Percentiles rank a stretch among this genome's conserved stretches.
These are phyloP conservation scores for Trichonephila clavata DNA, from an alignment of 1,140 invertebrate species.

Conservation along the genomic window DNA sequence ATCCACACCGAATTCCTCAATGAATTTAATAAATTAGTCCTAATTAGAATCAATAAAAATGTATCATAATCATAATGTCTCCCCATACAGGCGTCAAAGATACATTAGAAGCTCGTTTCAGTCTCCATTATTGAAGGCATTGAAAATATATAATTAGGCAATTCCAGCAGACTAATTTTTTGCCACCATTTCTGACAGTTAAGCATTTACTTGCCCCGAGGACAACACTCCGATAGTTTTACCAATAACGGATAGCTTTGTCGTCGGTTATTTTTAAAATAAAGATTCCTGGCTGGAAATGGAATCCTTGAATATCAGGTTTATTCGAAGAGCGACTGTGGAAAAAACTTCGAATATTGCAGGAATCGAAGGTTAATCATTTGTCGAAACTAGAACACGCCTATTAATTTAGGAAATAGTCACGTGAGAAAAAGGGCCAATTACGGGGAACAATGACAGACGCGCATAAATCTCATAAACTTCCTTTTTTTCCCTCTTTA, in stretches of 20 bases:
- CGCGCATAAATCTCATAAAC: constrained; percentile 62
- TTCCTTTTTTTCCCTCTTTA: background rate
- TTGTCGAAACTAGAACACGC: constrained; percentile 56
- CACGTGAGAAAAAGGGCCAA: constrained; percentile 64
- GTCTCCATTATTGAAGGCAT: background rate
- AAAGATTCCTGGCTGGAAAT: background rate
- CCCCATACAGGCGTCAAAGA: constrained; percentile 11
- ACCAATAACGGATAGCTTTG: background rate
- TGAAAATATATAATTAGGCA: constrained; percentile 8
- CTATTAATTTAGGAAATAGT: constrained; percentile 49
- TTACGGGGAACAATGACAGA: constrained; percentile 63
- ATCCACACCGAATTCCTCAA: too few species aligned
- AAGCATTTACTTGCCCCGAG: background rate
- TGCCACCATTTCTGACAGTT: background rate
- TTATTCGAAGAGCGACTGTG: background rate
- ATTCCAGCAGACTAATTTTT: constrained; percentile 6
- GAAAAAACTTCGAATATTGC: background rate
- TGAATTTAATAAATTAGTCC: background rate
- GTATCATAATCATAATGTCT: background rate
- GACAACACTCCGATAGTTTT: background rate
- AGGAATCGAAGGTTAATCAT: constrained; percentile 68
- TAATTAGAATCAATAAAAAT: constrained; percentile 13
- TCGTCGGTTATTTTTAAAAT: background rate
- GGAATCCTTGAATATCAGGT: background rate
- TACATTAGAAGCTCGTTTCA: constrained; percentile 1